Evolutionary conservation across 2,113 vertebrate species (phyloP).

Genomic region (Bubalus kerabau): DNA sequence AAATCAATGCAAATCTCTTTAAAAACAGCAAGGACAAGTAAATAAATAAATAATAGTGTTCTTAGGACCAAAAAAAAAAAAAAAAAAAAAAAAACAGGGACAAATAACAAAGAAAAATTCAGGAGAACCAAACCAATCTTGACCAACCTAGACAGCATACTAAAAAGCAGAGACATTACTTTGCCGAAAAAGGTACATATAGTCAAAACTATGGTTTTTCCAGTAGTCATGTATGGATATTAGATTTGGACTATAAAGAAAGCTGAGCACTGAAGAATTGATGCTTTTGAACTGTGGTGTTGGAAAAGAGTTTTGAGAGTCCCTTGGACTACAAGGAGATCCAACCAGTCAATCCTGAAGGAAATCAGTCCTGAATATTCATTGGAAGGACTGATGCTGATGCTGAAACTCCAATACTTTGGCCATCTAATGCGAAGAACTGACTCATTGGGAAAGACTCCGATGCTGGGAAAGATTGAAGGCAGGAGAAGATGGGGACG

Average conservation of each 20-base stretch:
- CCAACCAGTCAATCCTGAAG: not conserved
- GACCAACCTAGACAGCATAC: not conserved
- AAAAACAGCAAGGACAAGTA: not conserved
- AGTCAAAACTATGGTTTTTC: not conserved
- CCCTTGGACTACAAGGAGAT: not conserved
- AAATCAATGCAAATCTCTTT: slow-evolving; percentile 15
- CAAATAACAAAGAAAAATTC: not conserved
- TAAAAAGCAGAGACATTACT: not conserved
- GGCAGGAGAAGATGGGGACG: not conserved
- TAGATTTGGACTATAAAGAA: not conserved
- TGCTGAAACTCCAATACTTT: not conserved
- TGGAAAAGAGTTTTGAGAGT: not conserved
- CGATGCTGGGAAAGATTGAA: not conserved
- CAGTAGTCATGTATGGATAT: not conserved
- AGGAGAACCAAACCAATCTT: not conserved
- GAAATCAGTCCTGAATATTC: not conserved
- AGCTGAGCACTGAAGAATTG: not conserved
- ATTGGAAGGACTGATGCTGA: not conserved
- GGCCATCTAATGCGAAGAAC: not conserved
- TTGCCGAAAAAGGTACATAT: not conserved
- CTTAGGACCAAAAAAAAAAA: no score
- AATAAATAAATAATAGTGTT: not conserved
- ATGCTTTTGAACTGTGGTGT: not conserved
- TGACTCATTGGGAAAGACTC: not conserved
- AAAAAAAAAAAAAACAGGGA: no score